A percentile compares a stretch with the other conserved stretches of the same genome.
phyloP scores from a whole-genome alignment of 2,797 vertebrate genomes.

The Cuculus canorus region DNA sequence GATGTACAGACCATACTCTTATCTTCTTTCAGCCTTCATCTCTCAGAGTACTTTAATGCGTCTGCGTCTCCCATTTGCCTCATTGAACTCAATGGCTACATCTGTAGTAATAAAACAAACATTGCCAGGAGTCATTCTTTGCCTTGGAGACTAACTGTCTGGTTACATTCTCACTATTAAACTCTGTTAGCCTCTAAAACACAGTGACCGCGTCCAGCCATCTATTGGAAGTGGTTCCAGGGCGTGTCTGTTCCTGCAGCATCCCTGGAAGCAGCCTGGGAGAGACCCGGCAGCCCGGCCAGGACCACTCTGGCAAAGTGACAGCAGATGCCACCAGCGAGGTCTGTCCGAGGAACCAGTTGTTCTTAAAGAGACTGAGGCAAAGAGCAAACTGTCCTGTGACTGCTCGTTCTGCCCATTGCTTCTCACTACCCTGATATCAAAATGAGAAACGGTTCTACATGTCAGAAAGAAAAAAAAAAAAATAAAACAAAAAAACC shows the following conservation, averaged over 20 bases:
- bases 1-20: background rate
- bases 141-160: background rate
- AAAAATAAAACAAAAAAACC: background rate
- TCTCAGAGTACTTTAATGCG: background rate
- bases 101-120: background rate
- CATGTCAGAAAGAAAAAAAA: background rate
- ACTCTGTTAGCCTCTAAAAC: background rate
- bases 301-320: background rate
- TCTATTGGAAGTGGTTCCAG: background rate
- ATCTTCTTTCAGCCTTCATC: background rate
- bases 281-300: accelerated
- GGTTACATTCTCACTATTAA: background rate
- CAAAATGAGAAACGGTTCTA: background rate
- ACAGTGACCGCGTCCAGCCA: background rate
- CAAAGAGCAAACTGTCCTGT: background rate
- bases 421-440: background rate
- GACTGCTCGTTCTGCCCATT: background rate
- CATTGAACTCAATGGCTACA: background rate
- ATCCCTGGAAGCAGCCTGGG: background rate
- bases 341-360: background rate
- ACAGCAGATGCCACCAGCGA: background rate
- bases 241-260: background rate
- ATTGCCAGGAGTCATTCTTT: background rate
- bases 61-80: background rate
- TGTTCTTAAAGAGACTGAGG: background rate